A percentile compares a stretch with the other conserved stretches of the same genome.
Conservation (phyloP, 2,888 invertebrate genomes). For the Leptothorax acervorum region DNA sequence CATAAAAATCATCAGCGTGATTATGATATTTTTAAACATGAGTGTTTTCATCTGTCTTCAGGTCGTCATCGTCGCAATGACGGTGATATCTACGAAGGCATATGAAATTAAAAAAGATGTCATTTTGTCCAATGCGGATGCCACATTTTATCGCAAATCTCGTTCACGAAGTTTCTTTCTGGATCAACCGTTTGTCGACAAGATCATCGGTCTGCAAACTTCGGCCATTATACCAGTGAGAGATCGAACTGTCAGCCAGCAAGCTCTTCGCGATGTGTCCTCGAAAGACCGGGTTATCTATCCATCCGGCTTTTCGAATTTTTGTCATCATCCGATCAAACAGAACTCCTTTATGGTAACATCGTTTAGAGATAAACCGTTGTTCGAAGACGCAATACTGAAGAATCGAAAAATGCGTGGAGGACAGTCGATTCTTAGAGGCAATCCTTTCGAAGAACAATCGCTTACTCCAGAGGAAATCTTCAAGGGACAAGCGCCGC, state of each 20-base stretch:
- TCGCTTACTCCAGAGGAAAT: conserved; percentile 10
- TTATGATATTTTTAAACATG: neutral
- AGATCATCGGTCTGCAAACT: conserved; percentile 10
- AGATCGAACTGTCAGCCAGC: neutral
- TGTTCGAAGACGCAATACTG: conserved; percentile 53
- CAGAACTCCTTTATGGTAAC: conserved; percentile 58
- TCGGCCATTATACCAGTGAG: neutral
- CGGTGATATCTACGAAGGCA: conserved; percentile 65
- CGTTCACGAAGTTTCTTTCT: conserved; percentile 42
- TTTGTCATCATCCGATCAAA: conserved; percentile 65
- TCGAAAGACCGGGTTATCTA: conserved; percentile 4
- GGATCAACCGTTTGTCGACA: conserved; percentile 15
- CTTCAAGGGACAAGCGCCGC: conserved; percentile 36
- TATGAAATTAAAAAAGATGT: conserved; percentile 64
- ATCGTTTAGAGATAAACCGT: conserved; percentile 53
- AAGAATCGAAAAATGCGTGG: conserved; percentile 41
- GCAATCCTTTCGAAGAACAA: conserved; percentile 39
- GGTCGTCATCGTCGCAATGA: conserved; percentile 74
- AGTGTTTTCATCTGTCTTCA: conserved; percentile 56
- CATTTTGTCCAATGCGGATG: conserved; percentile 67
- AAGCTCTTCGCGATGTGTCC: neutral
- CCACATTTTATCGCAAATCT: conserved; percentile 69
- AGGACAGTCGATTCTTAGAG: conserved; percentile 52
- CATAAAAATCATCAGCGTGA: neutral
- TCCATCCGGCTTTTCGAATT: neutral